Evolutionary conservation across 2,797 vertebrate genomes (phyloP), one percentile per base, ranked within the genome.

Genomic region (Arrhamphus sclerolepis): DNA sequence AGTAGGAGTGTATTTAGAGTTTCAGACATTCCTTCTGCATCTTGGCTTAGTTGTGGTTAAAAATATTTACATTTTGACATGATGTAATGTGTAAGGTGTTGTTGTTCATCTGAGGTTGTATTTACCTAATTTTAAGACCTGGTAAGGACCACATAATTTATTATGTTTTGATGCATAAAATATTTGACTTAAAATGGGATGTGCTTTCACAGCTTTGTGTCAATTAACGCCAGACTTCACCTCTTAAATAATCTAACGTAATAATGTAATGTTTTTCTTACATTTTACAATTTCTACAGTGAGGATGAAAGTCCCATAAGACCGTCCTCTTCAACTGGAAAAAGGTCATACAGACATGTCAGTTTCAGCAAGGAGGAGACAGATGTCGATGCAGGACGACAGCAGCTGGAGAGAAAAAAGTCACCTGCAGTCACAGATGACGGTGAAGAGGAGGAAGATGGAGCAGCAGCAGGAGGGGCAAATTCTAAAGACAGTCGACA

Each of bases 261-360:
- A n/a, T 22, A 39, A 53, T 53, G 11, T 46, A 46, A 47, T 67
- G 17, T 21, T 46, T 52, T 11, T 53, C 10, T 19, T 13, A 63
- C 70, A n/a, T 72, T 51, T 66, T 59, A 21, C 18, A 1, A 2
- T 63, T 78, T 81, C 80, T 47, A 47, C 80, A 92, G 93, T 72
- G 92, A 91, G 71, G 91, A 91, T 31, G 92, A 92, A 84, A 90
- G 88, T 70, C 84, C 81, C 39, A 75, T 90, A 51, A 89, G 85
- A 24, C 84, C 84, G 0, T 79, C 78, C 14, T 81, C 78, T 47
- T 82, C 82, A 1, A 38, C 75, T 69, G 77, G 66, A 72, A 76
- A 81, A 54, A 70, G 61, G 29, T 62, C 79, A 24, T 11, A 43
- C 56, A 82, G 62, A 60, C 66, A 38, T 55, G 84, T 75, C 77